These are phyloP conservation scores for Pseudachorutes palmiensis DNA, from an alignment of 1,140 invertebrate species.

Conservation along the genomic window DNA sequence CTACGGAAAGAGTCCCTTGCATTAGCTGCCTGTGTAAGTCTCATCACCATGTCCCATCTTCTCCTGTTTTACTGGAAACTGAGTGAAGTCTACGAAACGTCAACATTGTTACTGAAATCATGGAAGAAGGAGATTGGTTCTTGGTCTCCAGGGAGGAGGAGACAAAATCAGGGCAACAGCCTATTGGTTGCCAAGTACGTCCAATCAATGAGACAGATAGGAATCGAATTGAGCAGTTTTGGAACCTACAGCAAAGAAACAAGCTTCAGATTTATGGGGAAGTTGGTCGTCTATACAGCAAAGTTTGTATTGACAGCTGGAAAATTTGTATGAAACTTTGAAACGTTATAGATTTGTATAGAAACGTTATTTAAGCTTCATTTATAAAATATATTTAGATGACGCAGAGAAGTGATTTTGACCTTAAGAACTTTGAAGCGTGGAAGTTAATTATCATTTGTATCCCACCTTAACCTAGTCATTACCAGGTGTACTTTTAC, in stretches of 20 bases:
- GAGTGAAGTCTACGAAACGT: background rate
- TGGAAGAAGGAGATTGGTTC: background rate
- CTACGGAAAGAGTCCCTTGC: background rate
- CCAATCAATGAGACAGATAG: background rate
- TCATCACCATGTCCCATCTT: background rate
- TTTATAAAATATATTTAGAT: too few relatives aligned
- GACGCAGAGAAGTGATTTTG: too few relatives aligned
- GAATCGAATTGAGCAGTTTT: background rate
- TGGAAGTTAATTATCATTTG: too few relatives aligned
- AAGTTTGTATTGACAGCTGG: background rate
- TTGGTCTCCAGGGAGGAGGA: background rate
- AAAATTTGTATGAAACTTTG: too few relatives aligned
- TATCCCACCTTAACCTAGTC: too few relatives aligned
- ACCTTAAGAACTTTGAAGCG: too few relatives aligned
- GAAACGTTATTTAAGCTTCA: too few relatives aligned
- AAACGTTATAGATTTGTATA: too few relatives aligned
- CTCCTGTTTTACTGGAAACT: background rate
- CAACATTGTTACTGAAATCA: background rate
- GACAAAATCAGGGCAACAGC: background rate
- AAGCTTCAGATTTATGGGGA: background rate
- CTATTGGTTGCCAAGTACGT: background rate
- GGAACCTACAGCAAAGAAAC: background rate
- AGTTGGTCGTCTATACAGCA: background rate
- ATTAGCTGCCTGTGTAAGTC: background rate
- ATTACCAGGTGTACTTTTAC: too few relatives aligned